phyloP scores from a whole-genome alignment of 23 tunicate species.

The Trididemnum clinides region DNA sequence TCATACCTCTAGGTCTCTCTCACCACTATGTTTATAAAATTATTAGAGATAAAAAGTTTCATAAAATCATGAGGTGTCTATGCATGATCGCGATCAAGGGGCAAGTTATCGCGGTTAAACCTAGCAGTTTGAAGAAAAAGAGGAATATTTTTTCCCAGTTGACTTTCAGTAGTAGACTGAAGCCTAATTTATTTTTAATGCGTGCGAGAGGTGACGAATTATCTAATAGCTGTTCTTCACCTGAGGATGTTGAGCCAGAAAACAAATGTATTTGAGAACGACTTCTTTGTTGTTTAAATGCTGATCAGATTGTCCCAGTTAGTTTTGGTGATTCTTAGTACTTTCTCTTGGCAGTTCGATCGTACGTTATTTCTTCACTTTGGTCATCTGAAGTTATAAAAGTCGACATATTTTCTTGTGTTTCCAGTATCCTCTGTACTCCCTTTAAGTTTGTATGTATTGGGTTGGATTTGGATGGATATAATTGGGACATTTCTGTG shows the following conservation, averaged over 20 bases:
- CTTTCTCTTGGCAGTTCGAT: neutral
- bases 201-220: neutral
- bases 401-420: neutral
- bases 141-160: neutral
- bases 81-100: neutral
- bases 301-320: neutral
- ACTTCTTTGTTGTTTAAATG: neutral
- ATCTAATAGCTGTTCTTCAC: neutral
- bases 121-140: neutral
- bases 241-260: neutral
- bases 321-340: neutral
- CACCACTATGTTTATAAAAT: neutral
- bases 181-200: neutral
- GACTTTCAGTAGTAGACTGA: neutral
- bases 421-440: neutral
- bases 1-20: neutral
- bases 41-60: neutral
- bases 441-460: neutral
- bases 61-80: neutral
- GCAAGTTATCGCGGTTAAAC: neutral
- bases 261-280: neutral
- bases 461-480: neutral
- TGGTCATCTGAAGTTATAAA: neutral
- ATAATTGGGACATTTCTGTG: too few relatives aligned
- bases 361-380: neutral